Evolutionary conservation across 2,113 vertebrate genomes (phyloP), one percentile per base, ranked within the genome.

Genomic region (Malurus cyaneus): DNA sequence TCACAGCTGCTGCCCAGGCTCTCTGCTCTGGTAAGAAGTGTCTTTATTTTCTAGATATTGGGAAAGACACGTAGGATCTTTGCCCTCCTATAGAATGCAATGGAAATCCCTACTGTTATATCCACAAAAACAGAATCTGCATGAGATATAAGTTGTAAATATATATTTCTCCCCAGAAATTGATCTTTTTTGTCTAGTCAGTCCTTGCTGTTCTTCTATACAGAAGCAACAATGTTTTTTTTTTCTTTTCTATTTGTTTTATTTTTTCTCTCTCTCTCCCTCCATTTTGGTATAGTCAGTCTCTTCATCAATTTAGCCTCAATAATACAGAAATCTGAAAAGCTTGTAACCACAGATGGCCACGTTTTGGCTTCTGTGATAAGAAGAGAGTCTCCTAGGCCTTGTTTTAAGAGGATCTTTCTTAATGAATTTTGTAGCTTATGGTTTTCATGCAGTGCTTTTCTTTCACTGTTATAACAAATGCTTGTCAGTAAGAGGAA

Each of bases 341-440:
- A 94, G 76, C 29, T 65, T 49, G 66, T 86, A 91, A 86, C 23
- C 67, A 62, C 67, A 94, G 76, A 91, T 83, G 78, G 49, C 79
- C 81, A 78, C 28, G 49, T 46, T 95, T 91, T 41, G 80, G 61
- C 66, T 95, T 92, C 52, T 76, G 61, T 16, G n/a, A 89, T 59
- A 94, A 77, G 32, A 94, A 77, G 32, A 84, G 32, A 73, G 46
- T 76, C 78, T 93, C 91, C 59, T 66, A 74, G 50, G 53, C 69
- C 71, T 96, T 72, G 64, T 90, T 96, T 94, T 57, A 60, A 89
- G 92, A 73, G 36, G 32, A 86, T 90, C 44, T 94, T 94, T 93
- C 57, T 88, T 92, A 96, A 96, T 91, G 77, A 95, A 96, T 97
- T 96, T 95, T 96, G 87, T 89, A 95, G 62, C 46, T 82, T 88